Percentiles rank a stretch among this genome's conserved stretches.
Evolutionary conservation across 2,113 vertebrate species (phyloP).

Genomic region (Halichoeres trimaculatus): DNA sequence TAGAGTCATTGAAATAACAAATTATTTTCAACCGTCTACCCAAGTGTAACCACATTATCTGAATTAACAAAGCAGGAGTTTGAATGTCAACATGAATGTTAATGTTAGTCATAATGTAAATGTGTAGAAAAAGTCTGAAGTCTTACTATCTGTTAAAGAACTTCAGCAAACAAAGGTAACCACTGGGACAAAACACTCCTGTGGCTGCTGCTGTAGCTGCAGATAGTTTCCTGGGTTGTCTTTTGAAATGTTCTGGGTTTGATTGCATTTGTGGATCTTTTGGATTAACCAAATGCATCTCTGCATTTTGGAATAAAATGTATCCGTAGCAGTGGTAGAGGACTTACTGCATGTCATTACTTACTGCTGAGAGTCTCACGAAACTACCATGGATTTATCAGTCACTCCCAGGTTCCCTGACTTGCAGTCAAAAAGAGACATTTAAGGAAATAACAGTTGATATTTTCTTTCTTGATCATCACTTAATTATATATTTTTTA

Average conservation of each 20-base stretch:
- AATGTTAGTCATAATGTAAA: background rate
- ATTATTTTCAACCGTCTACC: constrained; percentile 1
- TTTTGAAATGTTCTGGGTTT: too few relatives aligned
- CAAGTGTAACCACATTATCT: background rate
- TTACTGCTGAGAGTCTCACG: background rate
- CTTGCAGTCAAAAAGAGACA: too few relatives aligned
- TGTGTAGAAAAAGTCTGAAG: background rate
- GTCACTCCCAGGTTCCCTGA: too few relatives aligned
- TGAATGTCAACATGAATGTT: background rate
- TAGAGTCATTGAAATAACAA: constrained; percentile 17
- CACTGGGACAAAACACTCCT: background rate
- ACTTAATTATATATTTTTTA: background rate
- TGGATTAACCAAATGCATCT: constrained; percentile 4
- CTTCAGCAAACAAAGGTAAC: background rate
- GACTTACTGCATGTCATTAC: background rate
- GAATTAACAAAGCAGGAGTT: constrained; percentile 3
- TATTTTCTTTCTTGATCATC: background rate
- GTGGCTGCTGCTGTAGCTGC: background rate
- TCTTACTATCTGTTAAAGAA: background rate
- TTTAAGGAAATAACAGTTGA: too few relatives aligned
- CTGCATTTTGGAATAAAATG: background rate
- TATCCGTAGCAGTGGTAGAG: background rate
- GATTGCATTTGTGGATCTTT: background rate
- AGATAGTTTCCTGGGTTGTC: background rate
- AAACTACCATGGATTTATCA: too few relatives aligned